Evolutionary conservation across 2,888 invertebrate species (phyloP), one percentile per base, ranked within the genome.

Genomic region (Opisthograptis luteolata): DNA sequence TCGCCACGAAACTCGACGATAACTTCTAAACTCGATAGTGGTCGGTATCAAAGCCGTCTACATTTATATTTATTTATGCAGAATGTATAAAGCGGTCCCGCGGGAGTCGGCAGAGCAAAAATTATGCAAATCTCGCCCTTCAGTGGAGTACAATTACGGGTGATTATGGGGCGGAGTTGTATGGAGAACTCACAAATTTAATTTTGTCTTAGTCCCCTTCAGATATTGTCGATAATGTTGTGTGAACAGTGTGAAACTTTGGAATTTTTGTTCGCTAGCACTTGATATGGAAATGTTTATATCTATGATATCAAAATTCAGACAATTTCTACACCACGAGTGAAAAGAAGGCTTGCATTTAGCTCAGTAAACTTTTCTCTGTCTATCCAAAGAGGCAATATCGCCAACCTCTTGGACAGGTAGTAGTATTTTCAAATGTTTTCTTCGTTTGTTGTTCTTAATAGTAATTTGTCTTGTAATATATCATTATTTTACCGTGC

Each of bases 71-170:
- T 56, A 61, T 87, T 78, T 84, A 87, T 85, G 81, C 79, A 78
- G 78, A 84, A 77, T 74, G 73, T 70, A 78, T 81, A 79, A 81
- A 86, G 70, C 73, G 77, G 51, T 70, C 80, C 79, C 76, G 57
- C 44, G 73, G 70, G 81, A 77, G 61, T 64, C 68, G 61, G 53
- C 65, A 66, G 69, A 64, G 75, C 64, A 70, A 73, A 78, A 84
- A 84, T 87, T 87, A 88, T 87, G 85, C 80, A 87, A 87, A 88
- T 86, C 45, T 70, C 71, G 77, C 79, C 83, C 82, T 85, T 87
- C 79, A 70, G 73, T 68, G 44, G 47, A 51, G 69, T 71, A 79
- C 84, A 87, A 87, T 87, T 87, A 87, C 74, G 82, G 79, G 71
- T 76, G 79, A 87, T 87, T 86, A 87, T 84, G 66, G 77, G 61